Conservation (phyloP, 1,140 invertebrate genomes). For the Cylas formicarius region DNA sequence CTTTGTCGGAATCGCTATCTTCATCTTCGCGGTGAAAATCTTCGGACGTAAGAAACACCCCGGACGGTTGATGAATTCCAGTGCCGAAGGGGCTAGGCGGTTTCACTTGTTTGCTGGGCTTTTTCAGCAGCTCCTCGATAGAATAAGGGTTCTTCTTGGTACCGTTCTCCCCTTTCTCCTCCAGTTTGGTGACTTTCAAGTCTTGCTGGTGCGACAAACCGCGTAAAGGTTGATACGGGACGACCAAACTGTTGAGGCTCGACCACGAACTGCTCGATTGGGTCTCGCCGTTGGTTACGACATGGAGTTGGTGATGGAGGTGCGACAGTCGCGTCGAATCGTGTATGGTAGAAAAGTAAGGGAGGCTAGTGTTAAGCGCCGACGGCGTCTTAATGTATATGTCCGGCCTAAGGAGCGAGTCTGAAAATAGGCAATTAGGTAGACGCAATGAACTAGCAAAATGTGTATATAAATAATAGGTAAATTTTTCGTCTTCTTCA, state of each 20-base stretch:
- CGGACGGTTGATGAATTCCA: conserved; percentile 35
- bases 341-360: conserved; percentile 32
- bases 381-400: conserved; percentile 28
- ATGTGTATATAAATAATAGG: too few species aligned
- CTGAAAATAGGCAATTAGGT: too few species aligned
- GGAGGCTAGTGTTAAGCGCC: conserved; percentile 23
- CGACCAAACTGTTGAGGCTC: conserved; percentile 25
- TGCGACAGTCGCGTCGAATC: conserved; percentile 48
- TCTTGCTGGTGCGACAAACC: conserved; percentile 10
- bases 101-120: conserved; percentile 53
- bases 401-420: conserved; percentile 26
- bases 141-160: conserved; percentile 76
- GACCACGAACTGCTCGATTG: conserved; percentile 47
- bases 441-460: too few species aligned
- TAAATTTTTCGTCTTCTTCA: too few species aligned
- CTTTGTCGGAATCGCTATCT: conserved; percentile 25
- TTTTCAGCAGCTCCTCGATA: conserved; percentile 78
- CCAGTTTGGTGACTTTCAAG: conserved; percentile 5
- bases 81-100: conserved; percentile 21
- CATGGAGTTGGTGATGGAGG: conserved; percentile 46
- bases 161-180: conserved; percentile 21
- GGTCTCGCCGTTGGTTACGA: conserved; percentile 41
- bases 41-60: conserved; percentile 28
- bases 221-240: conserved; percentile 10
- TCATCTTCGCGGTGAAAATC: conserved; percentile 13